phyloP scores from a whole-genome alignment of 2,113 vertebrate genomes.

The Anser brachyrhynchus region DNA sequence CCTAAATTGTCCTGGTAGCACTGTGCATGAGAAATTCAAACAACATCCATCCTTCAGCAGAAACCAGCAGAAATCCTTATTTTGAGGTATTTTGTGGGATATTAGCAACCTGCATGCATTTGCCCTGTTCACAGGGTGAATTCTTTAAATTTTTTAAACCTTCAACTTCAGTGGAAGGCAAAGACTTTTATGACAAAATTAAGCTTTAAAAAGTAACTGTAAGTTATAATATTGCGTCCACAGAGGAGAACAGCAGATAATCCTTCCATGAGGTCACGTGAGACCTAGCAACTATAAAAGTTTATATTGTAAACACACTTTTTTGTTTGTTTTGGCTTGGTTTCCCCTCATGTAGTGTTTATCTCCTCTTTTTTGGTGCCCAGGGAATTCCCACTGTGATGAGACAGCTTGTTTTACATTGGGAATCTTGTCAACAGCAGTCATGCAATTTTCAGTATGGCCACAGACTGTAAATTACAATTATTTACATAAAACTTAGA shows the following conservation, averaged over 20 bases:
- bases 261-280: neutral
- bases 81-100: neutral
- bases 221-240: neutral
- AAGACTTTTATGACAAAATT: neutral
- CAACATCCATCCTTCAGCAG: neutral
- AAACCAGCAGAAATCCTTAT: neutral
- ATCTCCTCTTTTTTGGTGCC: neutral
- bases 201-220: neutral
- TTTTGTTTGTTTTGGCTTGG: neutral
- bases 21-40: neutral
- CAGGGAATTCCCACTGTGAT: neutral
- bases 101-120: accelerated
- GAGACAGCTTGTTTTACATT: neutral
- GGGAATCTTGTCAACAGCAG: neutral
- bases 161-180: neutral
- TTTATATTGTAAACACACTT: neutral
- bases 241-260: neutral
- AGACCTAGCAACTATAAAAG: neutral
- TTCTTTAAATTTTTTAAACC: neutral
- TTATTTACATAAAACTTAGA: neutral
- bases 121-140: neutral
- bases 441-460: neutral
- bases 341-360: neutral
- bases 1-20: neutral
- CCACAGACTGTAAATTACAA: slow-evolving; percentile 13